Conservation (phyloP, 53 echinoderm and acorn worm genomes). For the Crossaster papposus region DNA sequence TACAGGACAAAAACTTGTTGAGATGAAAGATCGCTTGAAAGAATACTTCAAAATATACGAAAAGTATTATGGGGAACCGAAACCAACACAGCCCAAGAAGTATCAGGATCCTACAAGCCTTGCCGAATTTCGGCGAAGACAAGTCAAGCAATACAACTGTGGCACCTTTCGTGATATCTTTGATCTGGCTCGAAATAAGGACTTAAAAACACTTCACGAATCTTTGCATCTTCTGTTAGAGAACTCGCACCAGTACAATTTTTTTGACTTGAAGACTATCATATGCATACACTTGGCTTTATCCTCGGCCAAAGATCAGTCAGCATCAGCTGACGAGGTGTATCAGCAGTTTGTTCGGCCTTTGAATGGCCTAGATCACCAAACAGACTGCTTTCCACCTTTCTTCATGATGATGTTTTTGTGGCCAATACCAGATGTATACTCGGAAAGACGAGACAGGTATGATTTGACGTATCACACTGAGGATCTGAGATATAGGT, state of each 20-base stretch:
- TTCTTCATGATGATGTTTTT: slow-evolving; percentile 67
- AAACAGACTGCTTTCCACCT: slow-evolving; percentile 10
- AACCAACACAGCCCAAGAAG: too few species aligned
- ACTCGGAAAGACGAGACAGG: slow-evolving; percentile 34
- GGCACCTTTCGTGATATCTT: slow-evolving; percentile 53
- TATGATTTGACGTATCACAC: not conserved
- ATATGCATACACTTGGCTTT: slow-evolving; percentile 58
- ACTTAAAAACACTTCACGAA: not conserved
- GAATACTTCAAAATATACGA: slow-evolving; percentile 17
- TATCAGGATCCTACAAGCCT: not conserved
- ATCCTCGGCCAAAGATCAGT: slow-evolving; percentile 17
- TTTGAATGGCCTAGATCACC: not conserved
- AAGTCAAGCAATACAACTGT: slow-evolving; percentile 36
- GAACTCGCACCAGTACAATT: slow-evolving; percentile 13
- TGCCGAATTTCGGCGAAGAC: slow-evolving; percentile 31
- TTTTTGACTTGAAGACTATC: slow-evolving; percentile 60
- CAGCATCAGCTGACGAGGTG: slow-evolving; percentile 32
- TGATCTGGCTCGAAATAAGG: slow-evolving; percentile 29
- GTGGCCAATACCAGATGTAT: slow-evolving; percentile 55
- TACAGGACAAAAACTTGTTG: slow-evolving; percentile 34
- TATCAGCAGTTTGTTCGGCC: slow-evolving; percentile 43
- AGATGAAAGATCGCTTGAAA: slow-evolving; percentile 3
- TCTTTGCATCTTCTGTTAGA: slow-evolving; percentile 7
- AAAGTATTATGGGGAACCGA: slow-evolving; percentile 47
- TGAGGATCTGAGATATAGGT: not conserved